These are phyloP conservation scores for Penaeus japonicus DNA, from an alignment of 1,140 invertebrate species.

Conservation along the genomic window DNA sequence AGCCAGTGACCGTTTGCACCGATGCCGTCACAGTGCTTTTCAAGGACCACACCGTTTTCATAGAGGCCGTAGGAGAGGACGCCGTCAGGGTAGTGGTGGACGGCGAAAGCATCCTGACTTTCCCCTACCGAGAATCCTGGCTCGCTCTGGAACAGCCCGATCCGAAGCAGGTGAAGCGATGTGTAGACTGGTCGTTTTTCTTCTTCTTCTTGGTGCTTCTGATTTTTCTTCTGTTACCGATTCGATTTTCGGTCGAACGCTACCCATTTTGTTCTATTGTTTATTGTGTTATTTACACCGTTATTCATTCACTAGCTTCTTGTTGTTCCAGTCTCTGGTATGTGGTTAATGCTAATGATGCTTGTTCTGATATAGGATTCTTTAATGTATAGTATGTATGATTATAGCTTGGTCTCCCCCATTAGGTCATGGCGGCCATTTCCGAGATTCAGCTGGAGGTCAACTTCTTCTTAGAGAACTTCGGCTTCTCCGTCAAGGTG, in stretches of 20 bases:
- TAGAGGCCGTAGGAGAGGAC: slow-evolving; percentile 25
- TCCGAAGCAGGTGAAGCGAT: slow-evolving; percentile 62
- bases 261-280: too few species aligned
- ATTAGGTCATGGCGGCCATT: slow-evolving; percentile 59
- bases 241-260: too few species aligned
- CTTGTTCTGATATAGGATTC: too few species aligned
- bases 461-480: slow-evolving; percentile 61
- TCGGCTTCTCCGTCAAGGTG: slow-evolving; percentile 70
- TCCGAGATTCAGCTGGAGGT: slow-evolving; percentile 61
- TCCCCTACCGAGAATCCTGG: slow-evolving; percentile 64
- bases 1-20: slow-evolving; percentile 69
- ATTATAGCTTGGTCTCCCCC: neutral
- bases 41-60: slow-evolving; percentile 70
- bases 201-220: too few species aligned
- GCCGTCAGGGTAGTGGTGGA: slow-evolving; percentile 61
- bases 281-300: too few species aligned
- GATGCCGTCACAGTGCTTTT: slow-evolving; percentile 73
- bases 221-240: too few species aligned
- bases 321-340: too few species aligned
- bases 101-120: slow-evolving; percentile 61
- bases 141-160: slow-evolving; percentile 62
- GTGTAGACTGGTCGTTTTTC: too few species aligned
- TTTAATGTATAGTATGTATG: too few species aligned
- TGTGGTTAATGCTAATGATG: too few species aligned
- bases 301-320: too few species aligned